phyloP scores from a whole-genome alignment of 53 echinoderm and acorn worm genomes.

The Astropecten irregularis region DNA sequence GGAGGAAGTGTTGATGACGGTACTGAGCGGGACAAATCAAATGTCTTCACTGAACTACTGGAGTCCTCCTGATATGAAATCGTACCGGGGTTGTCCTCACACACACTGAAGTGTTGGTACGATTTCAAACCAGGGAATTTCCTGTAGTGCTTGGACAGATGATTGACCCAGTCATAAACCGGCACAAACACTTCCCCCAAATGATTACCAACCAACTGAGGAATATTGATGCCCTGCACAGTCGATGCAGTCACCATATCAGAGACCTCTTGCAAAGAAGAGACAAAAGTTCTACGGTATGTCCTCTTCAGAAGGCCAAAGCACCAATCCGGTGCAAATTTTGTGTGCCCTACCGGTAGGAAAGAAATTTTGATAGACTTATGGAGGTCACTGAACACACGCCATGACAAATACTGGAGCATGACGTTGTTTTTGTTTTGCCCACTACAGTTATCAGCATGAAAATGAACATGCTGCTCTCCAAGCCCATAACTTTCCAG shows the following conservation, averaged over 20 bases:
- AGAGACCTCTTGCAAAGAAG: conserved; percentile 44
- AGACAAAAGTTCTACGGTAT: conserved; percentile 40
- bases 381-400: conserved; percentile 40
- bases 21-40: conserved; percentile 2
- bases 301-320: conserved; percentile 29
- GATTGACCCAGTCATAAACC: conserved; percentile 59
- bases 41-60: background rate
- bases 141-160: conserved; percentile 39
- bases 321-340: background rate
- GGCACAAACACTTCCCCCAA: conserved; percentile 49
- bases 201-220: conserved; percentile 62
- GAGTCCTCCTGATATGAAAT: background rate
- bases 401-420: conserved; percentile 58
- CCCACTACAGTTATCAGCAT: conserved; percentile 64
- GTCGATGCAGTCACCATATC: conserved; percentile 27
- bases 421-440: conserved; percentile 68
- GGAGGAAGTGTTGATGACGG: background rate
- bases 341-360: background rate
- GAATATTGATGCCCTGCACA: conserved; percentile 52
- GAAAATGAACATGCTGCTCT: conserved; percentile 33
- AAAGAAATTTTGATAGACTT: conserved; percentile 9
- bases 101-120: conserved; percentile 64
- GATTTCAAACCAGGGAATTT: conserved; percentile 56
- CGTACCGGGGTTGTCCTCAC: background rate
- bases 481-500: conserved; percentile 55